A percentile compares a stretch with the other conserved stretches of the same genome.
phyloP scores from a whole-genome alignment of 2,888 invertebrate genomes.

The Neria commutata region DNA sequence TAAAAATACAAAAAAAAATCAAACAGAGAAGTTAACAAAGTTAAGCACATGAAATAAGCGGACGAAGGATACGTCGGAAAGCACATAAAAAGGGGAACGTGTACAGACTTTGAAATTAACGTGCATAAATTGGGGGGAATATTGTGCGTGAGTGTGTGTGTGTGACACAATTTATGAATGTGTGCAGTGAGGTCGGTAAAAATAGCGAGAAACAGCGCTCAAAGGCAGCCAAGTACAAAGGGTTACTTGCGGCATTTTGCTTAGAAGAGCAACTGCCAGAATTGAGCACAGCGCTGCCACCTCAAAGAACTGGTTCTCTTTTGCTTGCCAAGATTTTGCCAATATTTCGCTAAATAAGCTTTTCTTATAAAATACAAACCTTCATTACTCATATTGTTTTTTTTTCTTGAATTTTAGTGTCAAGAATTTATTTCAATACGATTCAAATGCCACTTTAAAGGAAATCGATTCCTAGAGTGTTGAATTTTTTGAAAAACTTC shows the following conservation, averaged over 20 bases:
- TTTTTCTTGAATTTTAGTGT: too few species aligned
- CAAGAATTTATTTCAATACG: too few species aligned
- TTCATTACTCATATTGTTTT: too few species aligned
- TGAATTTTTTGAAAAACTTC: too few species aligned
- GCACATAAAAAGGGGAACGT: conserved; percentile 43
- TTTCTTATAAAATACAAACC: too few species aligned
- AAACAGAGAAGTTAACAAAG: conserved; percentile 2
- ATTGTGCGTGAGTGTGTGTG: not conserved
- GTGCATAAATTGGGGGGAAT: conserved; percentile 26
- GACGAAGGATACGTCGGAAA: conserved; percentile 9
- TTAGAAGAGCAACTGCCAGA: not conserved
- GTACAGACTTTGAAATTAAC: conserved; percentile 49
- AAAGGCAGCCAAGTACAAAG: not conserved
- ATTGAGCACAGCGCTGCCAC: not conserved
- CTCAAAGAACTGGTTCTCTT: not conserved
- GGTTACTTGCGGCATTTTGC: not conserved
- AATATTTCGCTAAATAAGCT: too few species aligned
- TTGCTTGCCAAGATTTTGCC: not conserved
- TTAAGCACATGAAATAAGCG: conserved; percentile 2
- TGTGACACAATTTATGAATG: not conserved
- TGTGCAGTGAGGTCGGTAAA: not conserved
- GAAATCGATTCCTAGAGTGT: too few species aligned
- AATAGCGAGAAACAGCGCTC: too few species aligned
- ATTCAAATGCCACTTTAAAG: too few species aligned
- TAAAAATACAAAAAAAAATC: conserved; percentile 27